Evolutionary conservation across 2,113 vertebrate species (phyloP).

Genomic region (Leucosticte australis): DNA sequence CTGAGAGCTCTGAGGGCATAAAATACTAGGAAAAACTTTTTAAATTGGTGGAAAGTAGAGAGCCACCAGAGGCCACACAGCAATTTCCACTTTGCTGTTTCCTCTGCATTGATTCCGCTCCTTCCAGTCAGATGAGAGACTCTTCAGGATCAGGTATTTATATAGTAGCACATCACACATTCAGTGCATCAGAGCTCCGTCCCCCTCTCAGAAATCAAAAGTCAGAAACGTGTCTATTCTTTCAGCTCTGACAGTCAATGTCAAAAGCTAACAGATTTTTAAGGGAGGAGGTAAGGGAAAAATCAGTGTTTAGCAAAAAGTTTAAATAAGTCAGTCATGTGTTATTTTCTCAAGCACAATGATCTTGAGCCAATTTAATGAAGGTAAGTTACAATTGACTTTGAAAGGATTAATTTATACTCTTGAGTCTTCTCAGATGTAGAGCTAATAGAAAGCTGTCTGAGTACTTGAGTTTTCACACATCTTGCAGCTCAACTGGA

Average conservation of each 20-base stretch:
- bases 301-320: neutral
- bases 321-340: neutral
- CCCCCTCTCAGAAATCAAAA: neutral
- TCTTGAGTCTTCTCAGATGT: neutral
- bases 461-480: neutral
- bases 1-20: neutral
- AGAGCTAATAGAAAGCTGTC: neutral
- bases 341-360: neutral
- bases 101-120: neutral
- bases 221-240: neutral
- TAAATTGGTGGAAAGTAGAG: neutral
- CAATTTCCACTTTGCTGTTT: neutral
- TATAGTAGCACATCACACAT: neutral
- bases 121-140: neutral
- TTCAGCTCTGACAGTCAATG: neutral
- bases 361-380: neutral
- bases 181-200: neutral
- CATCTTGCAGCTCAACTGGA: neutral
- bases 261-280: neutral
- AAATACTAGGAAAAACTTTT: neutral
- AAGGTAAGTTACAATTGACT: slow-evolving; percentile 4
- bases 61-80: neutral
- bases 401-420: slow-evolving; percentile 40
- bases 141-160: neutral
- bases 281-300: neutral